These are phyloP conservation scores for Philantomba maxwellii DNA, from an alignment of 2,113 vertebrate species.

Conservation along the genomic window DNA sequence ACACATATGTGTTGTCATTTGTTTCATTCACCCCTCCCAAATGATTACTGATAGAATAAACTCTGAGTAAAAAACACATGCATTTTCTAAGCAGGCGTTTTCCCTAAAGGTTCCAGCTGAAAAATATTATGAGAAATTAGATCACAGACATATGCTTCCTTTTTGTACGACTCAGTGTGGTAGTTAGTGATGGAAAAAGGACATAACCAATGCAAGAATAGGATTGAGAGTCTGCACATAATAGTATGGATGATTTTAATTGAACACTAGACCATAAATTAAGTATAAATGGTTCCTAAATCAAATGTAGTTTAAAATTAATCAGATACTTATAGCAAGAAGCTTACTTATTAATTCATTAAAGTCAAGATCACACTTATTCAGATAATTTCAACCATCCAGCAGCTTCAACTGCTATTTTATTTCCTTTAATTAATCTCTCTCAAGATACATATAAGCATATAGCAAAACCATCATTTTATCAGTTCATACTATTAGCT, in stretches of 20 bases:
- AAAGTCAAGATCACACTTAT: constrained; percentile 27
- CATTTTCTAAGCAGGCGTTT: constrained; percentile 6
- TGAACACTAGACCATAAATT: constrained; percentile 31
- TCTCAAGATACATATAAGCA: constrained; percentile 17
- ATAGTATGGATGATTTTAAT: background rate
- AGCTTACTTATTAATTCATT: constrained; percentile 41
- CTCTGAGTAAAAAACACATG: background rate
- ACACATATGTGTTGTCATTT: background rate
- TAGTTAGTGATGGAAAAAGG: background rate
- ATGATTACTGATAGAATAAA: background rate
- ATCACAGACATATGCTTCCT: background rate
- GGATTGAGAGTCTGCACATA: background rate
- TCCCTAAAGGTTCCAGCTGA: background rate
- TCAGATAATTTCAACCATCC: constrained; percentile 35
- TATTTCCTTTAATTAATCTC: constrained; percentile 28
- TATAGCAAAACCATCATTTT: background rate
- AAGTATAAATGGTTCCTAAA: constrained; percentile 25
- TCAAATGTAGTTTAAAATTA: constrained; percentile 48
- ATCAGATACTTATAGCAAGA: constrained; percentile 29
- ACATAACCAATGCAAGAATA: background rate
- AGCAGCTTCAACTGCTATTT: constrained; percentile 38
- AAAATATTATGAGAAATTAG: background rate
- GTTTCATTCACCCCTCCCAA: background rate
- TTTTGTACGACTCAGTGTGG: background rate
- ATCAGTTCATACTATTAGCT: constrained; percentile 1